Percentiles rank a stretch among this genome's conserved stretches.
Conservation (phyloP, 2,113 vertebrate genomes). For the Ictalurus furcatus region DNA sequence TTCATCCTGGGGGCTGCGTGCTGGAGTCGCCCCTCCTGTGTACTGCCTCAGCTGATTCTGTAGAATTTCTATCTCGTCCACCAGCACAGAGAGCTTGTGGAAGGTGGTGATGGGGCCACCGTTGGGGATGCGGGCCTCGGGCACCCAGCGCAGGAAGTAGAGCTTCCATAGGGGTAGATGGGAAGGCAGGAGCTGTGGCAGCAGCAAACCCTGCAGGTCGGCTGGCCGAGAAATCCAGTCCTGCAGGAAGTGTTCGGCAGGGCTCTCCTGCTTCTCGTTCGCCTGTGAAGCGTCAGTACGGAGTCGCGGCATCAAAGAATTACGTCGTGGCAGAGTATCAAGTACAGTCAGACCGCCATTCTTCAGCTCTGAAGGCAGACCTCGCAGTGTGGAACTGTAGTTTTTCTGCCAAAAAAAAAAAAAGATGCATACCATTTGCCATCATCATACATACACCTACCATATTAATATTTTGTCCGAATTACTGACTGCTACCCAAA, state of each 20-base stretch:
- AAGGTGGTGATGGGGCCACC: slow-evolving; percentile 85
- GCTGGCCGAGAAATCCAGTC: slow-evolving; percentile 84
- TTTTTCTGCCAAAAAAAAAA: slow-evolving; percentile 75
- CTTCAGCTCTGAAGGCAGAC: slow-evolving; percentile 70
- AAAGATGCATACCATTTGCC: not conserved
- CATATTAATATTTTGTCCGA: not conserved
- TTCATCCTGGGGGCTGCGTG: slow-evolving; percentile 57
- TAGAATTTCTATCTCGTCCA: slow-evolving; percentile 85
- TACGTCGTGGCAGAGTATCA: slow-evolving; percentile 77
- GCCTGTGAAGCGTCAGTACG: slow-evolving; percentile 74
- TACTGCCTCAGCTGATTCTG: slow-evolving; percentile 81
- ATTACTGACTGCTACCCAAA: not conserved
- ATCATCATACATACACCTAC: not conserved
- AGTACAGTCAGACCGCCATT: slow-evolving; percentile 80
- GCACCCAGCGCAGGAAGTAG: slow-evolving; percentile 95
- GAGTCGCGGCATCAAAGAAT: slow-evolving; percentile 80
- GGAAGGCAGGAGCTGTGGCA: slow-evolving; percentile 80
- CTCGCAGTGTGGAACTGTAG: slow-evolving; percentile 86
- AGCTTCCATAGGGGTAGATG: slow-evolving; percentile 93
- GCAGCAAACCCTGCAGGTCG: slow-evolving; percentile 81
- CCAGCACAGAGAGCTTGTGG: slow-evolving; percentile 84
- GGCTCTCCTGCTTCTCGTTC: slow-evolving; percentile 65
- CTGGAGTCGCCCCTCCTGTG: slow-evolving; percentile 62
- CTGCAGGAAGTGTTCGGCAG: slow-evolving; percentile 79
- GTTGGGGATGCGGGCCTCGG: slow-evolving; percentile 84